Conservation (phyloP, 1,140 invertebrate genomes). For the Musca domestica region DNA sequence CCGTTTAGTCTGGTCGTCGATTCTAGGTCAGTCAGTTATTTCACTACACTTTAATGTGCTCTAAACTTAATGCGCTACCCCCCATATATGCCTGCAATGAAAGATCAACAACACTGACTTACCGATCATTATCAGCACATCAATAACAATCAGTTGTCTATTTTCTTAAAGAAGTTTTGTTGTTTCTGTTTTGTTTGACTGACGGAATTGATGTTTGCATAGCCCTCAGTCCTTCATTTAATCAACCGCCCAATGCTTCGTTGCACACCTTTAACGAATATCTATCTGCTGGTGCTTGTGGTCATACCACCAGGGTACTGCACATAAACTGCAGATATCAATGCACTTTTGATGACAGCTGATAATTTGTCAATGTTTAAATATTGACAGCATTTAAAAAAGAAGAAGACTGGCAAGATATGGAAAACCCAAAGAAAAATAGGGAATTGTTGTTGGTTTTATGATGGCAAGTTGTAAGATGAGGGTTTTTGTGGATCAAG, state of each 20-base stretch:
- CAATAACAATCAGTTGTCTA: constrained; percentile 15
- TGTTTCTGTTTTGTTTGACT: not conserved
- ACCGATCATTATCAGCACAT: constrained; percentile 2
- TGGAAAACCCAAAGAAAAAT: too few relatives aligned
- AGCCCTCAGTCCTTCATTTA: constrained; percentile 2
- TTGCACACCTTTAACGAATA: not conserved
- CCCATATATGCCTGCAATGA: not conserved
- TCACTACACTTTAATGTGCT: too few relatives aligned
- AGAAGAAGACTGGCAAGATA: too few relatives aligned
- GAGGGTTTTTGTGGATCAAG: too few relatives aligned
- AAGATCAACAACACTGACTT: not conserved
- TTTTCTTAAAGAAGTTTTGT: not conserved
- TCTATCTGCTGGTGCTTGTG: not conserved
- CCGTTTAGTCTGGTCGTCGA: too few relatives aligned
- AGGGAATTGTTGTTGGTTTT: too few relatives aligned
- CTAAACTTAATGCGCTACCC: too few relatives aligned
- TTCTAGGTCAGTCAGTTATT: too few relatives aligned
- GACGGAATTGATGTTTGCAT: constrained; percentile 11
- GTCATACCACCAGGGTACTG: not conserved
- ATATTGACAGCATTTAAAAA: not conserved
- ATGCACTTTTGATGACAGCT: constrained; percentile 17
- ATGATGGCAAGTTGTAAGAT: too few relatives aligned
- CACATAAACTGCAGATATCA: not conserved
- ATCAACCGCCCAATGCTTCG: not conserved
- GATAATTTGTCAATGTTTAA: constrained; percentile 15